Conservation (phyloP, 2,888 invertebrate genomes). For the Tenthredo mesomela region DNA sequence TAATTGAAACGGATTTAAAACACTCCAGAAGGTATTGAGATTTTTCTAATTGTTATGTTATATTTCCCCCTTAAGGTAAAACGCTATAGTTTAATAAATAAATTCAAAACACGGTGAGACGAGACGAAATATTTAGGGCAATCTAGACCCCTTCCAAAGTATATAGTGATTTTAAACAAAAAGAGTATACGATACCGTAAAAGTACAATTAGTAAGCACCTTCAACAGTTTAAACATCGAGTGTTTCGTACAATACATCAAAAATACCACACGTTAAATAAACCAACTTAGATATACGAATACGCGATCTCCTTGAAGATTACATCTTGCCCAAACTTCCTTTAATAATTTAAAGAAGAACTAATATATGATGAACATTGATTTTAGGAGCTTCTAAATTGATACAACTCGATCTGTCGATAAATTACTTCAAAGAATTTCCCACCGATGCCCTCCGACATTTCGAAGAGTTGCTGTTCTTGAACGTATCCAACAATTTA, state of each 20-base stretch:
- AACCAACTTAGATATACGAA: neutral
- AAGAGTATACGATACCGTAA: neutral
- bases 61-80: no score
- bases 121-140: neutral
- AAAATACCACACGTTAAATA: no score
- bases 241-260: neutral
- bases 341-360: neutral
- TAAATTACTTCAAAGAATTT: conserved; percentile 91
- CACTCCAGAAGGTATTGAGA: no score
- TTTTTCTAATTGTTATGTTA: no score
- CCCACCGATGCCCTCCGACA: conserved; percentile 88
- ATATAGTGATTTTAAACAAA: neutral
- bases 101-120: no score
- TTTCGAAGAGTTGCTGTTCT: conserved; percentile 84
- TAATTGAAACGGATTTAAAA: no score
- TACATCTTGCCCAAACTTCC: neutral
- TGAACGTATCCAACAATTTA: conserved; percentile 92
- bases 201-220: neutral
- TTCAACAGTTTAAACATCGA: neutral
- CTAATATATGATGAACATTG: conserved; percentile 8
- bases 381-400: conserved; percentile 84
- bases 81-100: no score
- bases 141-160: neutral
- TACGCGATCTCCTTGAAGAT: neutral
- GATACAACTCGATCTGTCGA: conserved; percentile 90